Evolutionary conservation across 2,797 vertebrate genomes (phyloP), one percentile per base, ranked within the genome.

Genomic region (Rhinoraja longicauda): DNA sequence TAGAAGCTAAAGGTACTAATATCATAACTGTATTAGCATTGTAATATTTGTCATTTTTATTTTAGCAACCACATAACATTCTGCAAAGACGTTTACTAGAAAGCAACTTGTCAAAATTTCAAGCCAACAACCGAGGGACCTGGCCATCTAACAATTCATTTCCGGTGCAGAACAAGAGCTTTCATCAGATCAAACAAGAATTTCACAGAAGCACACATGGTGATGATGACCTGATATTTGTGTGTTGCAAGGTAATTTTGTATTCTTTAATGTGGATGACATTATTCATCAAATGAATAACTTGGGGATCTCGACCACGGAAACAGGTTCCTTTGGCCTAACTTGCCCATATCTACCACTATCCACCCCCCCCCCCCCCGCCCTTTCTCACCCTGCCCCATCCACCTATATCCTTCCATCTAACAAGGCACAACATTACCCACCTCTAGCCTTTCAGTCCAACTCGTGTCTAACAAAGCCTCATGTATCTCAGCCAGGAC

Each of bases 31-130:
- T n/a, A 73, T 73, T 39, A 53, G 3, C 21, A 53, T 75, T 81
- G 13, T 84, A 86, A 94, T 93, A 94, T 77, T 24, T 36, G 8
- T 64, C 64, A 94, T 93, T 94, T 94, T 95, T 93, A 92, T 81
- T 39, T 93, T 94, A 98, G 98, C 98, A 98, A 95, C 98, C 97
- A 0, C 98, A 98, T 59, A 97, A 96, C 53, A 97, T 98, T 84
- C 96, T 98, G 93, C 98, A 98, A 95, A 97, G 96, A 93, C 97
- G 98, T 53, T 95, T 98, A 93, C 96, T 98, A 96, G 97, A 98
- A 94, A 96, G 97, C 93, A 98, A 98, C 92, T 86, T 98, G 75
- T 96, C 97, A 24, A 97, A 96, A 90, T 93, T 97, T 29, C 95
- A 96, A 93, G 95, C 95, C 67, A 95, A 94, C 95, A 95, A 94